These are phyloP conservation scores for Andrena marginata DNA, from an alignment of 2,888 invertebrate species.

Conservation along the genomic window DNA sequence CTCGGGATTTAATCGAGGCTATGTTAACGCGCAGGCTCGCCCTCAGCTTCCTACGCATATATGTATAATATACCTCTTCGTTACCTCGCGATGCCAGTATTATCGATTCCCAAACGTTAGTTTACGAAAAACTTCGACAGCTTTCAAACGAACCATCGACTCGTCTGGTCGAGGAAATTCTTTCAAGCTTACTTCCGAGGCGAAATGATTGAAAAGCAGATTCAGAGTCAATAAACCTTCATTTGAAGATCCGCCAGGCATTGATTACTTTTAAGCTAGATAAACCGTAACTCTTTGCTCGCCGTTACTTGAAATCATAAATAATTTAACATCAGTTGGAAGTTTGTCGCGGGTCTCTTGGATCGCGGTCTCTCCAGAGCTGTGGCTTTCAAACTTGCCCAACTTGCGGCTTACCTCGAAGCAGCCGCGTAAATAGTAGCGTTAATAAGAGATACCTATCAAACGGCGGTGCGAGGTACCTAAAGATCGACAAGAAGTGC, in stretches of 20 bases:
- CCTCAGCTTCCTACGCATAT: neutral
- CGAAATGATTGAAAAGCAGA: neutral
- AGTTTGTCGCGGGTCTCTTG: neutral
- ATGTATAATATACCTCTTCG: neutral
- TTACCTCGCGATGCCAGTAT: neutral
- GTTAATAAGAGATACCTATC: neutral
- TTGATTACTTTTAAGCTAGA: neutral
- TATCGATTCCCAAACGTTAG: neutral
- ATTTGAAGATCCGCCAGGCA: neutral
- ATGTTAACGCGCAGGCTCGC: conserved; percentile 7
- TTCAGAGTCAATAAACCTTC: neutral
- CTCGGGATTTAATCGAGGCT: conserved; percentile 25
- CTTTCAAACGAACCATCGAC: neutral
- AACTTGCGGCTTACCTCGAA: neutral
- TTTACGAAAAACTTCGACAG: neutral
- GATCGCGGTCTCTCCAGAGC: neutral
- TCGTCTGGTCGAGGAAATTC: neutral
- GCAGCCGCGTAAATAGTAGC: neutral
- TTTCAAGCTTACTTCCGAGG: no score
- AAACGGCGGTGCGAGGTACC: neutral
- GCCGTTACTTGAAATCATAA: neutral
- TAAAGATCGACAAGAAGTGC: neutral
- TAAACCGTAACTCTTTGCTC: neutral
- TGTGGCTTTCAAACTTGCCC: neutral
- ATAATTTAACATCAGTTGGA: conserved; percentile 3